phyloP scores from a whole-genome alignment of 2,888 invertebrate species.

The Hirtodrosophila cameraria region DNA sequence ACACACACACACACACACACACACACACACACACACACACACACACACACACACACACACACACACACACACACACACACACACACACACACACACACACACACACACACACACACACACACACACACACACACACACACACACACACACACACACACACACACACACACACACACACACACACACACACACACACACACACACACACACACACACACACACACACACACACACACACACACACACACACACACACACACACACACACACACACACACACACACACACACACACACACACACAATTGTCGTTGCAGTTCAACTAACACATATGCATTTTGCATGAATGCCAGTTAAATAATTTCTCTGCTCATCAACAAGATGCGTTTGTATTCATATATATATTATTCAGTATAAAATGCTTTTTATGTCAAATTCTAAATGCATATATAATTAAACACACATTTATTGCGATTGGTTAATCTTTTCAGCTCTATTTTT shows the following conservation, averaged over 20 bases:
- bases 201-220: not conserved
- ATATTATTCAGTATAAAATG: not conserved
- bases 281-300: not conserved
- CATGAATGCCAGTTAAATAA: not conserved
- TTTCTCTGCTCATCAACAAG: not conserved
- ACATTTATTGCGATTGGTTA: too few species aligned
- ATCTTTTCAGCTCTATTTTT: too few species aligned
- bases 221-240: not conserved
- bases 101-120: not conserved
- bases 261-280: not conserved
- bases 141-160: not conserved
- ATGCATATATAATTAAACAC: too few species aligned
- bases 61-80: not conserved
- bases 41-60: not conserved
- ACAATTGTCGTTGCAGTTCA: not conserved
- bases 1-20: not conserved
- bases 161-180: not conserved
- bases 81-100: not conserved
- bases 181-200: not conserved
- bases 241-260: not conserved
- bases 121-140: not conserved
- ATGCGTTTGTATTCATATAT: conserved; percentile 6
- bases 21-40: not conserved
- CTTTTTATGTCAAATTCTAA: too few species aligned
- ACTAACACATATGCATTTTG: conserved; percentile 6